These are phyloP conservation scores for Arvicola amphibius DNA, from an alignment of 2,797 vertebrate genomes.

Conservation along the genomic window DNA sequence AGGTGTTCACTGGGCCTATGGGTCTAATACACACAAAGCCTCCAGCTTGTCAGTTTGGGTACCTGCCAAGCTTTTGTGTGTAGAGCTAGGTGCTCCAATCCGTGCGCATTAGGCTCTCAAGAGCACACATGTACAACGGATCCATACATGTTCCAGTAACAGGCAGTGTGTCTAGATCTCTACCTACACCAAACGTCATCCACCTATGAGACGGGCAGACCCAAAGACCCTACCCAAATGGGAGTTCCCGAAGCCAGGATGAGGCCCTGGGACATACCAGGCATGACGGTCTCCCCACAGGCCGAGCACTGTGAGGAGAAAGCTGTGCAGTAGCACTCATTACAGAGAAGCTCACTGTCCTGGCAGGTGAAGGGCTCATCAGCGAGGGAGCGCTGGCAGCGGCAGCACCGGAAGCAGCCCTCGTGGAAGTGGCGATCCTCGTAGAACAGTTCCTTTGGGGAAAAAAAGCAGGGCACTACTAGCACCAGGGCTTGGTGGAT, in stretches of 20 bases:
- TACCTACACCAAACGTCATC: background rate
- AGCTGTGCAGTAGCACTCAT: conserved; percentile 98
- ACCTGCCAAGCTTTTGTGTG: background rate
- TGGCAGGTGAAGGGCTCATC: conserved; percentile 99
- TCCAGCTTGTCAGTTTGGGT: background rate
- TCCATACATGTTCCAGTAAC: background rate
- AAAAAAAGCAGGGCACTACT: background rate
- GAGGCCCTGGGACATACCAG: conserved; percentile 87
- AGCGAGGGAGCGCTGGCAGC: conserved; percentile 96
- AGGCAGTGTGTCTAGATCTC: background rate
- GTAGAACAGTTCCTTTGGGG: conserved; percentile 95
- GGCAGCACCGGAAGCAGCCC: conserved; percentile 98
- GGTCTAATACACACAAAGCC: background rate
- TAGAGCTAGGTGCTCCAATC: background rate
- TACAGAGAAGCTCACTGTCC: conserved; percentile 96
- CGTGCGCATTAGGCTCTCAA: background rate
- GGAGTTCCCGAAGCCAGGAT: background rate
- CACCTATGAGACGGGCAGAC: background rate
- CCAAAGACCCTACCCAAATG: background rate
- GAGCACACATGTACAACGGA: background rate
- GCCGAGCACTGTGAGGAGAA: conserved; percentile 98
- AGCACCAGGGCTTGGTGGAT: background rate
- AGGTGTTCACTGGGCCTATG: background rate
- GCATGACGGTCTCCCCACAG: conserved; percentile 98
- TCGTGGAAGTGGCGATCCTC: conserved; percentile 98